phyloP scores from a whole-genome alignment of 2,113 vertebrate genomes.

The Caloenas nicobarica region DNA sequence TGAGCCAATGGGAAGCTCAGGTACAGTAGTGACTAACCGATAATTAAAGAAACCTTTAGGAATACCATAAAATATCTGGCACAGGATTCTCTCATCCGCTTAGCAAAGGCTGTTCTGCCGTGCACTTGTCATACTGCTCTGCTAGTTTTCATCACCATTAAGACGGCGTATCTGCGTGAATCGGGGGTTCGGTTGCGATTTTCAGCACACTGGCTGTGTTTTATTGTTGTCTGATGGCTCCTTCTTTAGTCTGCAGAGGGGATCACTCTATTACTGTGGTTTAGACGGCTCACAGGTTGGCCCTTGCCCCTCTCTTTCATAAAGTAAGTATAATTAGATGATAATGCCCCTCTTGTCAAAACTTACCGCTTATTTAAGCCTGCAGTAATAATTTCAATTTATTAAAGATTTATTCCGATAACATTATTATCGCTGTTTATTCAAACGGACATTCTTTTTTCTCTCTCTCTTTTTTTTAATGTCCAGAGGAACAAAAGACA shows the following conservation, averaged over 20 bases:
- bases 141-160: slow-evolving; percentile 45
- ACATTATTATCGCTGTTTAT: slow-evolving; percentile 61
- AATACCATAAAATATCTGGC: slow-evolving; percentile 34
- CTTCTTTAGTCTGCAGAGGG: slow-evolving; percentile 43
- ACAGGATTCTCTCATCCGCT: slow-evolving; percentile 2
- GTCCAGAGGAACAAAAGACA: slow-evolving; percentile 24
- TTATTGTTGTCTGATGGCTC: slow-evolving; percentile 35
- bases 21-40: slow-evolving; percentile 24
- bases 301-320: slow-evolving; percentile 52
- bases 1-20: slow-evolving; percentile 40
- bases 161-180: slow-evolving; percentile 30
- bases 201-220: slow-evolving; percentile 30
- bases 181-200: slow-evolving; percentile 24
- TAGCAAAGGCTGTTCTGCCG: slow-evolving; percentile 20
- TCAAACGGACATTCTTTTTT: slow-evolving; percentile 37
- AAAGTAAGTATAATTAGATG: slow-evolving; percentile 68
- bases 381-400: slow-evolving; percentile 53
- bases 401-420: slow-evolving; percentile 67
- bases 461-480: background rate
- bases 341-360: slow-evolving; percentile 54
- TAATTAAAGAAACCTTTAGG: slow-evolving; percentile 59
- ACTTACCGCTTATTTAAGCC: slow-evolving; percentile 48
- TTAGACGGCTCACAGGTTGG: slow-evolving; percentile 57
- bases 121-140: background rate
- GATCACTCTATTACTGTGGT: slow-evolving; percentile 50